A percentile compares a stretch with the other conserved stretches of the same genome.
Conservation (phyloP, 2,888 invertebrate genomes). For the Amphipoea oculea region DNA sequence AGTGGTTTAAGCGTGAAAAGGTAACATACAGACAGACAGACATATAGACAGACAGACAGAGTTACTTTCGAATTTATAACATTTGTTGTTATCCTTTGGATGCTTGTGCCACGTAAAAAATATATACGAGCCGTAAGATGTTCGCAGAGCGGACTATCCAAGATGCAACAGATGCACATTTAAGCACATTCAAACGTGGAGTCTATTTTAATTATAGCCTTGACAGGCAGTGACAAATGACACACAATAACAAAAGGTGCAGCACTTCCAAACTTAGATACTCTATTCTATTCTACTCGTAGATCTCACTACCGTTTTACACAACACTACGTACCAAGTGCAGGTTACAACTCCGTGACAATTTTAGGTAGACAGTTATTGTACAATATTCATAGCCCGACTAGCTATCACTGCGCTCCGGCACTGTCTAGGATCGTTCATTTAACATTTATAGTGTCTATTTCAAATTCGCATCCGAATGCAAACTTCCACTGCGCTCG, state of each 20-base stretch:
- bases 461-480: conserved; percentile 76
- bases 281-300: neutral
- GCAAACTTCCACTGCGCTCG: conserved; percentile 68
- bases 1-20: too few species aligned
- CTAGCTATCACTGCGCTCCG: conserved; percentile 54
- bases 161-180: neutral
- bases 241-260: neutral
- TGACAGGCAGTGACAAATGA: neutral
- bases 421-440: conserved; percentile 67
- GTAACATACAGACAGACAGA: too few species aligned
- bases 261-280: neutral
- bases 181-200: neutral
- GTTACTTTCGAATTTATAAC: too few species aligned
- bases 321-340: conserved; percentile 34
- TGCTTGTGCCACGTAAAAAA: neutral
- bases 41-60: too few species aligned
- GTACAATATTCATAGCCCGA: conserved; percentile 55
- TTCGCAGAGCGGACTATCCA: neutral
- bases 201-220: neutral
- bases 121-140: neutral
- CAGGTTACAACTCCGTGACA: conserved; percentile 32
- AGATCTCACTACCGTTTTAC: conserved; percentile 5
- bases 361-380: conserved; percentile 48
- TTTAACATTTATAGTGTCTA: conserved; percentile 79
- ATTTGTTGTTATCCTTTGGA: too few species aligned